A percentile compares a stretch with the other conserved stretches of the same genome.
Evolutionary conservation across 2,113 vertebrate genomes (phyloP).

Genomic region (Ibidorhyncha struthersii): DNA sequence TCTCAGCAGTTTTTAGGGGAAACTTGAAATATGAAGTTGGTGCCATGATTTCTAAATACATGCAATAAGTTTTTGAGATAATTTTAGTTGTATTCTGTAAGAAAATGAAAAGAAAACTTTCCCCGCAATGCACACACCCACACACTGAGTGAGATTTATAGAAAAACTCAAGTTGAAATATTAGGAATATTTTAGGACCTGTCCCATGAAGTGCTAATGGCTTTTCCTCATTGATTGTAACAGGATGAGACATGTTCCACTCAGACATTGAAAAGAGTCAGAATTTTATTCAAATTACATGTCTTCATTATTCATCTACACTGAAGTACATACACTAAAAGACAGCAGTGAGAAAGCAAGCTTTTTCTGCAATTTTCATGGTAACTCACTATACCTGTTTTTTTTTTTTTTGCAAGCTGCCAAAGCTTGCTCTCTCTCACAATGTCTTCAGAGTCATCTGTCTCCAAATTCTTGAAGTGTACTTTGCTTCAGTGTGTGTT

Average conservation of each 20-base stretch:
- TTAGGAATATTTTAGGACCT: slow-evolving; percentile 12
- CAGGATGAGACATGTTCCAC: not conserved
- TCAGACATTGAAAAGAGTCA: not conserved
- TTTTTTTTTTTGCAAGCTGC: not conserved
- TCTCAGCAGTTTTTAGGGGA: not conserved
- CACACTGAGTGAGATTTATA: not conserved
- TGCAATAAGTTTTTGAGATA: not conserved
- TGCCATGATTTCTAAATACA: not conserved
- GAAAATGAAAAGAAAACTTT: not conserved
- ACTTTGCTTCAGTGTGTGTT: not conserved
- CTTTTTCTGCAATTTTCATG: not conserved
- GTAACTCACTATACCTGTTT: not conserved
- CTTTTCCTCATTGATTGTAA: not conserved
- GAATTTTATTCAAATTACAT: slow-evolving; percentile 15
- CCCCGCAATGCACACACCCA: not conserved
- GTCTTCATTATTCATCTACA: not conserved
- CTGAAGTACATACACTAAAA: not conserved
- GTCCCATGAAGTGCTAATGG: not conserved
- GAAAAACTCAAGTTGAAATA: not conserved
- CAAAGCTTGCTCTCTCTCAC: not conserved
- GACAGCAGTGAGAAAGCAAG: not conserved
- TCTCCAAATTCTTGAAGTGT: not conserved
- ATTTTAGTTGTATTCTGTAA: not conserved
- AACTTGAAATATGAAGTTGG: not conserved
- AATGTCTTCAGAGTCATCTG: not conserved